phyloP scores from a whole-genome alignment of 2,113 vertebrate genomes.

The Ailurus styani region DNA sequence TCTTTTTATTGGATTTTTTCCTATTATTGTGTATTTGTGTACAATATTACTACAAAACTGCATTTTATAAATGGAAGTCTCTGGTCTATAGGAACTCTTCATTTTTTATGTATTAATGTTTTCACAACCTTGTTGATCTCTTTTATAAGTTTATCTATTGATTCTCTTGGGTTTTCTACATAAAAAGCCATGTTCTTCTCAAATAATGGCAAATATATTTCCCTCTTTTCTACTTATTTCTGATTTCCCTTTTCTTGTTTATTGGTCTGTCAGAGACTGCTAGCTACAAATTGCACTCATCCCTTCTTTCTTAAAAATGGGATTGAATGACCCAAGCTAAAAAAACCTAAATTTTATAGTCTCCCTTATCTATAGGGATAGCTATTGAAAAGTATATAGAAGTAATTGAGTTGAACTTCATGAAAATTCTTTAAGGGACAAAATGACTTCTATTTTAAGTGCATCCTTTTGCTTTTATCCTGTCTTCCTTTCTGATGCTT shows the following conservation, averaged over 20 bases:
- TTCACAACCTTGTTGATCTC: not conserved
- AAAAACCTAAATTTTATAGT: not conserved
- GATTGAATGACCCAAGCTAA: not conserved
- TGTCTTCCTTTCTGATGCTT: not conserved
- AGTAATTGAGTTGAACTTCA: not conserved
- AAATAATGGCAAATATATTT: not conserved
- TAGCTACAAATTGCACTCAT: not conserved
- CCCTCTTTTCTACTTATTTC: not conserved
- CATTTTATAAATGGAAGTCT: not conserved
- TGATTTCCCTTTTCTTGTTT: not conserved
- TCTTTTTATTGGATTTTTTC: not conserved
- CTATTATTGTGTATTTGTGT: not conserved
- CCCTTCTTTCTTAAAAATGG: not conserved
- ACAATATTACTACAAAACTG: not conserved
- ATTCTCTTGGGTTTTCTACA: not conserved
- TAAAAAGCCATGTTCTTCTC: not conserved
- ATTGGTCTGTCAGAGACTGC: not conserved
- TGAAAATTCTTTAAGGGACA: not conserved
- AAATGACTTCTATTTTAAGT: not conserved
- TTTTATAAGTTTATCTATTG: not conserved
- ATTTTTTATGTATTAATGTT: not conserved
- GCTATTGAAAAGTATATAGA: not conserved
- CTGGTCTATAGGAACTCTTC: not conserved
- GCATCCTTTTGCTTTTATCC: not conserved
- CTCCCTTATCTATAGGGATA: not conserved